A percentile compares a stretch with the other conserved stretches of the same genome.
Evolutionary conservation across 2,113 vertebrate genomes (phyloP).

Genomic region (Otocyon megalotis): DNA sequence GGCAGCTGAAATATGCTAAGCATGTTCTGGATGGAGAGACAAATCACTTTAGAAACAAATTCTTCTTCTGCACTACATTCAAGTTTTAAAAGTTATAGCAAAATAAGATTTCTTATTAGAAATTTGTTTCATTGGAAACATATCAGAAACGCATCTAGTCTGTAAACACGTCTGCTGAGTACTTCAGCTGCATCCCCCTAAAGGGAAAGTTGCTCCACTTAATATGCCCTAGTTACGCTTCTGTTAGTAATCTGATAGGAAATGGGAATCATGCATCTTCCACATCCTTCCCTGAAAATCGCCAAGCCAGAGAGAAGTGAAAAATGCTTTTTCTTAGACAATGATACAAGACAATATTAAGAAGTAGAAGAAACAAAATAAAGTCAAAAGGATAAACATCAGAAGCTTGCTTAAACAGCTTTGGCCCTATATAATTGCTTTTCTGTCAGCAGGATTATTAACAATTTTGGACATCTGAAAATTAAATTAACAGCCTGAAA

Average conservation of each 20-base stretch:
- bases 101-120: slow-evolving; percentile 44
- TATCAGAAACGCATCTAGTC: slow-evolving; percentile 35
- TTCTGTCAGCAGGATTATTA: slow-evolving; percentile 80
- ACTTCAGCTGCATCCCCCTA: not conserved
- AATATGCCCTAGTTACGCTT: slow-evolving; percentile 67
- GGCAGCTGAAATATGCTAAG: not conserved
- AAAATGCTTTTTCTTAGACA: slow-evolving; percentile 61
- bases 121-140: slow-evolving; percentile 39
- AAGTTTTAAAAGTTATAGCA: slow-evolving; percentile 26
- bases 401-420: slow-evolving; percentile 76
- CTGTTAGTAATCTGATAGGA: slow-evolving; percentile 57
- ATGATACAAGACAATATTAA: slow-evolving; percentile 65
- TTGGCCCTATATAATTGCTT: slow-evolving; percentile 79
- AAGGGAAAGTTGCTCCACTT: slow-evolving; percentile 68
- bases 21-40: not conserved
- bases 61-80: not conserved
- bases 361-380: slow-evolving; percentile 72
- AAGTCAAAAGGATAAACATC: slow-evolving; percentile 81
- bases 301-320: not conserved
- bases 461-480: slow-evolving; percentile 83
- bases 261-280: not conserved
- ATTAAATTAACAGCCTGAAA: slow-evolving; percentile 82
- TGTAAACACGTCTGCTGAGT: slow-evolving; percentile 27
- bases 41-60: not conserved
- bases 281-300: slow-evolving; percentile 35